Evolutionary conservation across 2,888 invertebrate species (phyloP).

Genomic region (Hartigia nigra): DNA sequence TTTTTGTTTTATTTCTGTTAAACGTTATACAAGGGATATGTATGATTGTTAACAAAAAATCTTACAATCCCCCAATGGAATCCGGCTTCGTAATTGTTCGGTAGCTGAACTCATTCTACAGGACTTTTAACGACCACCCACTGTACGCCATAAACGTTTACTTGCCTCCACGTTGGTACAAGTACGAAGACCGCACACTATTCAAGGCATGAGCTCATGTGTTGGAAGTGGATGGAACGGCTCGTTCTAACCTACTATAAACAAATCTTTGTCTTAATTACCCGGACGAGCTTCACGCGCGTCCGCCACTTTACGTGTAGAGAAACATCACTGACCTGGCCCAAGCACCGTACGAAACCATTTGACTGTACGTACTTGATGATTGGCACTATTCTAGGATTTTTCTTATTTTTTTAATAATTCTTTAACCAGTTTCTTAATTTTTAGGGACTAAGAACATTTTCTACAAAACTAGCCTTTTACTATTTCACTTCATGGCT

Average conservation of each 20-base stretch:
- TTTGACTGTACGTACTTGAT: neutral
- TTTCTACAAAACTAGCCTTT: neutral
- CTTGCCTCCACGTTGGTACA: neutral
- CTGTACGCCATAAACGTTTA: neutral
- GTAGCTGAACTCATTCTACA: neutral
- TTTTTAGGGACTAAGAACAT: neutral
- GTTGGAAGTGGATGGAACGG: neutral
- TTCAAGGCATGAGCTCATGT: neutral
- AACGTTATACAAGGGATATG: neutral
- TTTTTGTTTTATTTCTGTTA: neutral
- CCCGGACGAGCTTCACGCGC: neutral
- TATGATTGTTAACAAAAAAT: neutral
- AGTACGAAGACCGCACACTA: neutral
- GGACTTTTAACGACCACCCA: neutral
- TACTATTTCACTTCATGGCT: neutral
- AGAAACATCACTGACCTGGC: constrained; percentile 2
- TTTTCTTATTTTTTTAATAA: neutral
- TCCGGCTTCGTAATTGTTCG: neutral
- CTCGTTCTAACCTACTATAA: neutral
- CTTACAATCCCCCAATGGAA: neutral
- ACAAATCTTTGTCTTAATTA: constrained; percentile 5
- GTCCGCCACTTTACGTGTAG: neutral
- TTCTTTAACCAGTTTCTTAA: neutral
- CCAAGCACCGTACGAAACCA: neutral
- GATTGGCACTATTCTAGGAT: neutral